Conservation (phyloP, 2,113 vertebrate species). For the Probosciger aterrimus region DNA sequence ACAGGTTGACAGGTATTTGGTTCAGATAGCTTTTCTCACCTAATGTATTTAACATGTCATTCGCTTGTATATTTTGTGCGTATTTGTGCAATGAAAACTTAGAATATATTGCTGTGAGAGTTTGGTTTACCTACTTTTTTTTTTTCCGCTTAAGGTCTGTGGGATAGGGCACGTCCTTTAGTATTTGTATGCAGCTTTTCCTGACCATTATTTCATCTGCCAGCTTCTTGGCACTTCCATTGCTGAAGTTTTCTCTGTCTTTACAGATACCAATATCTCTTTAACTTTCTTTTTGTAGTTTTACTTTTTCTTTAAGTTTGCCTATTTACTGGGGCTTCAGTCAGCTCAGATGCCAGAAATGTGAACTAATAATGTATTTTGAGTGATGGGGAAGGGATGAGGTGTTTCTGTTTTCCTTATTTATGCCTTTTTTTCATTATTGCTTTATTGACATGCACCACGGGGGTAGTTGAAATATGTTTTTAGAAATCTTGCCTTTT, state of each 20-base stretch:
- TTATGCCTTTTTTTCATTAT: background rate
- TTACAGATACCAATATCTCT: background rate
- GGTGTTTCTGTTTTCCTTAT: background rate
- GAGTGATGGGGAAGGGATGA: background rate
- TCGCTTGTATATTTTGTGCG: background rate
- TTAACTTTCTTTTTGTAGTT: background rate
- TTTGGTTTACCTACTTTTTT: background rate
- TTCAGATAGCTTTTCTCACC: slow-evolving; percentile 7
- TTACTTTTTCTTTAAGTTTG: background rate
- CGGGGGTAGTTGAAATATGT: background rate
- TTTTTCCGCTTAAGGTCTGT: background rate
- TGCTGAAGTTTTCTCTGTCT: slow-evolving; percentile 26
- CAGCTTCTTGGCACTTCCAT: background rate
- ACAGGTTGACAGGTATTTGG: background rate
- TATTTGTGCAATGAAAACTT: background rate
- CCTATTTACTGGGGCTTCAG: background rate
- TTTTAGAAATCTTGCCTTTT: slow-evolving; percentile 17
- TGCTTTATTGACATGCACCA: slow-evolving; percentile 3
- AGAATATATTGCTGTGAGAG: background rate
- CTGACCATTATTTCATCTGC: slow-evolving; percentile 16
- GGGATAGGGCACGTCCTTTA: background rate
- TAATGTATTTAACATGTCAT: background rate
- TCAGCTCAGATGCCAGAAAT: background rate
- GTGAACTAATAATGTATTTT: background rate
- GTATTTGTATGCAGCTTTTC: background rate